Evolutionary conservation across 2,113 vertebrate genomes (phyloP).

Genomic region (Falcunculus frontatus): DNA sequence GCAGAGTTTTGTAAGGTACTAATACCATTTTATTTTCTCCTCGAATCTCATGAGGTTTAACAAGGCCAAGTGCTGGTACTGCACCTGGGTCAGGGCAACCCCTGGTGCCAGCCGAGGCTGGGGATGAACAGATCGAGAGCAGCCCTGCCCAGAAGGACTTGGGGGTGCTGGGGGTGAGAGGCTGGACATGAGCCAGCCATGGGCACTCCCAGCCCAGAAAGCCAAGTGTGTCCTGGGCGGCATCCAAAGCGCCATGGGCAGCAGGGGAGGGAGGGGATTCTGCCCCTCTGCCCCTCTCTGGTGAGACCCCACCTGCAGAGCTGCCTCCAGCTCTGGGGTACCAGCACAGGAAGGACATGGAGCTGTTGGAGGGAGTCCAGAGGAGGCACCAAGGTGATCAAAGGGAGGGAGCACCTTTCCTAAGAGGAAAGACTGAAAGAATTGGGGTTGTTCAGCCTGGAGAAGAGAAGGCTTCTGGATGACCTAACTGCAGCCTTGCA

Average conservation of each 20-base stretch:
- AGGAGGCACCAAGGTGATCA: no score
- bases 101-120: not conserved
- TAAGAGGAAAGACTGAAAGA: not conserved
- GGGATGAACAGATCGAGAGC: not conserved
- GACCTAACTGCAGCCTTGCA: not conserved
- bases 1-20: not conserved
- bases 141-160: not conserved
- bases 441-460: not conserved
- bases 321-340: not conserved
- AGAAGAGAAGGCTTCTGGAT: not conserved
- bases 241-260: not conserved
- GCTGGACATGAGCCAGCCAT: not conserved
- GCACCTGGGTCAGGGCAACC: not conserved
- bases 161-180: not conserved
- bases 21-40: not conserved
- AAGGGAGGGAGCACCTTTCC: not conserved
- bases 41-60: no score
- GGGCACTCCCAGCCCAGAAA: not conserved
- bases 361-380: not conserved
- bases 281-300: not conserved
- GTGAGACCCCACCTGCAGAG: not conserved
- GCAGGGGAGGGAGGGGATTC: not conserved
- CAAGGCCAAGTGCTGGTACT: no score
- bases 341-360: not conserved
- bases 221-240: not conserved